phyloP scores from a whole-genome alignment of 2,888 invertebrate genomes.

The Gastracanthus pulcherrimus region DNA sequence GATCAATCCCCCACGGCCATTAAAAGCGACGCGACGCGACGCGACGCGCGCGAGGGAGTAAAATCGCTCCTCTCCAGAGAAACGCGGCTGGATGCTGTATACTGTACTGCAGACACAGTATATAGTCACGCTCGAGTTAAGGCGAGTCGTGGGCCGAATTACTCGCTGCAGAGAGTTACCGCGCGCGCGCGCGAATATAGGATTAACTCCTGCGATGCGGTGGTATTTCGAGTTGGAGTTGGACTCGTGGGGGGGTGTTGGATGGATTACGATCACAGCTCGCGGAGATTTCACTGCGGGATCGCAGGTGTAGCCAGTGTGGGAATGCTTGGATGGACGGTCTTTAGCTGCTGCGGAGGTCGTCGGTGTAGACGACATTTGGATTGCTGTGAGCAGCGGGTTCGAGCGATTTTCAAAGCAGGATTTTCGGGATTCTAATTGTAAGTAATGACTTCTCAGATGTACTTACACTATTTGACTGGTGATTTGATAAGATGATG shows the following conservation, averaged over 20 bases:
- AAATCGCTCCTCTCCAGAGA: slow-evolving; percentile 5
- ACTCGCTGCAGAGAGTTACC: slow-evolving; percentile 24
- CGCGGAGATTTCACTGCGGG: too few relatives aligned
- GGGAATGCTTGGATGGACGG: not conserved
- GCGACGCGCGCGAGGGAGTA: not conserved
- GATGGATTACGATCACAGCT: slow-evolving; percentile 56
- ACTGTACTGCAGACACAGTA: too few relatives aligned
- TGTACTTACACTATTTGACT: too few relatives aligned
- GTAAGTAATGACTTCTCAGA: not conserved
- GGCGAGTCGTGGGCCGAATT: slow-evolving; percentile 1
- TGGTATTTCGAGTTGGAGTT: too few relatives aligned
- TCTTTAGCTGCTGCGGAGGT: not conserved
- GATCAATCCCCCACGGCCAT: slow-evolving; percentile 22
- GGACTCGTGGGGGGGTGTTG: too few relatives aligned
- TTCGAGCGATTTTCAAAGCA: not conserved
- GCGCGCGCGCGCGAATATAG: slow-evolving; percentile 60
- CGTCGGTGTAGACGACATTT: too few relatives aligned
- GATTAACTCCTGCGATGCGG: slow-evolving; percentile 64
- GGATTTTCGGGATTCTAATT: too few relatives aligned
- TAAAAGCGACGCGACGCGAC: slow-evolving; percentile 9
- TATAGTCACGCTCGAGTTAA: slow-evolving; percentile 30
- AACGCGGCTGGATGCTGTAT: too few relatives aligned
- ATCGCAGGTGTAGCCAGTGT: too few relatives aligned
- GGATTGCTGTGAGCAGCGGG: not conserved
- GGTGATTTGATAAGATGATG: too few relatives aligned